Evolutionary conservation across 2,113 vertebrate species (phyloP), one percentile per base, ranked within the genome.

Genomic region (Dicerorhinus sumatrensis): DNA sequence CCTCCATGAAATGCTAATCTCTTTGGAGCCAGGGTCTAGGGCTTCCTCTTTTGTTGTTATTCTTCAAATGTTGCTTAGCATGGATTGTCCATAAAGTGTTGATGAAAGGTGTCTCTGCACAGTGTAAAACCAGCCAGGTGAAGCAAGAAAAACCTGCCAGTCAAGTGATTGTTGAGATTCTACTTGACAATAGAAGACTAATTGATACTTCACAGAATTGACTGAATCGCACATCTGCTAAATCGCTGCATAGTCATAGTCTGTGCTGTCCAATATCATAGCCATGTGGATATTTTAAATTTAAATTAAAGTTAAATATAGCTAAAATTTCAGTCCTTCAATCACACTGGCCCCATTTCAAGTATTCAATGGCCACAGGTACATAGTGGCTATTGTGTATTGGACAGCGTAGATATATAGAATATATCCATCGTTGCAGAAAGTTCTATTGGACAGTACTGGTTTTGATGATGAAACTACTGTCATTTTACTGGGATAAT

Each of bases 141-240:
- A 95, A 60, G 20, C 51, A 75, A 96, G 33, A 87, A 91, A 84
- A 87, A 58, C 54, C 63, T 76, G n/a, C 48, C 42, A 90, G 60
- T 73, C 31, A 31, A 60, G 17, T 88, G 29, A 82, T 70, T 72
- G 33, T 79, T 94, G 90, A 91, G 20, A 79, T 0, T 83, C 20
- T 85, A 56, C 39, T 96, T 80, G 81, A 89, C 48, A 88, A 73
- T 77, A 62, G 42, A 91, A 12, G 82, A 65, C 25, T 76, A 76
- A 75, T 39, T 89, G 79, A 75, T 65, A 73, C n/a, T 33, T 95
- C 73, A 77, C 13, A 94, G 60, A 91, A 95, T 10, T 60, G 46
- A 76, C 33, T 75, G 54, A 86, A 14, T 60, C 7, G n/a, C 36
- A 54, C 16, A 93, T 46, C 31, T 89, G 54, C 60, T 89, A 70